Evolutionary conservation across 2,888 invertebrate genomes (phyloP), one percentile per base, ranked within the genome.

Genomic region (Syrphus vitripennis): DNA sequence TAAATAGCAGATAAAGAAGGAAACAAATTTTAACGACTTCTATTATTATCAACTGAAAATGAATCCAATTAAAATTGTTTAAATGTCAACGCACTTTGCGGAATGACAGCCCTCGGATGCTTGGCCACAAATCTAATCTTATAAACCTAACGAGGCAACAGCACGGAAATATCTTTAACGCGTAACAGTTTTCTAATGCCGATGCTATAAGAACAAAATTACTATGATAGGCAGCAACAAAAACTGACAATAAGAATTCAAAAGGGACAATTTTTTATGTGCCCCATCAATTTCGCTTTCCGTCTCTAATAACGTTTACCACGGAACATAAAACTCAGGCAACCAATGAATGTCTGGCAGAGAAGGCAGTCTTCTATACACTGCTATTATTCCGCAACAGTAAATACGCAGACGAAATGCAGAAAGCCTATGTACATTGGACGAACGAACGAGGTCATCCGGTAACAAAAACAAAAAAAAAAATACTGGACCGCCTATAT

Each of bases 241-340:
- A 50, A 48, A 69, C 55, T 74, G 69, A 70, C 55, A 83, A 34
- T 59, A 74, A 63, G 59, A 77, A 83, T 50, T 74, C 65, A 69
- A 79, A 79, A 82, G 42, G 79, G 74, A 65, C 75, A 50, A 57
- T 75, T 71, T 75, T n/a, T 67, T 84, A 76, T 84, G 75, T 65
- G 75, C 50, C 75, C 65, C 75, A 76, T 84, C 71, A 84, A 80
- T 84, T 78, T 34, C 63, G 72, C 26, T 37, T 72, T 76, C 55
- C 55, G 65, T 42, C 29, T 75, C 75, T 84, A 84, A 84, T 84
- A 80, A 71, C 71, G 71, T 71, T 80, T 75, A 67, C 80, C 75
- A 75, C 50, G 75, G 59, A 50, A 76, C 80, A 80, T 76, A 75
- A 84, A 83, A 84, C 45, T 53, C 80, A 80, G 71, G 19, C 79